phyloP scores from a whole-genome alignment of 2,888 invertebrate species.

The Ormyrus nitidulus region DNA sequence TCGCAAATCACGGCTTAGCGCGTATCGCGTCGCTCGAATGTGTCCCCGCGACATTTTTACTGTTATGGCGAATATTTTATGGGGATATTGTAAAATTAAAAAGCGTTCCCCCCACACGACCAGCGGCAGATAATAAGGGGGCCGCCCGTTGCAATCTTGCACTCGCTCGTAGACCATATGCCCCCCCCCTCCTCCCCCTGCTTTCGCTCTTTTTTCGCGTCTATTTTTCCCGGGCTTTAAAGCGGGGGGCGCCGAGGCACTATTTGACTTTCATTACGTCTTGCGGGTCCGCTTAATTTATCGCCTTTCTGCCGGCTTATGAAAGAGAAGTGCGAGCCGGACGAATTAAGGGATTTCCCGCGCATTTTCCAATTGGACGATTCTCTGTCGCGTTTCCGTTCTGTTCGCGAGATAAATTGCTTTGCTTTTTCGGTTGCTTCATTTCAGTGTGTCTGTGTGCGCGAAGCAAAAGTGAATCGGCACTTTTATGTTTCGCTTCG shows the following conservation, averaged over 20 bases:
- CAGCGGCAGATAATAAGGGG: conserved; percentile 66
- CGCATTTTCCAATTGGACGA: conserved; percentile 39
- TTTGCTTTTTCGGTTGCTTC: conserved; percentile 14
- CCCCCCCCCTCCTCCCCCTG: conserved; percentile 39
- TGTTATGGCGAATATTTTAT: conserved; percentile 73
- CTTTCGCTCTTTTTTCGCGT: background rate
- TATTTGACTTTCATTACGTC: conserved; percentile 75
- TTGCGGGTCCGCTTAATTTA: conserved; percentile 66
- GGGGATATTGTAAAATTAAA: conserved; percentile 74
- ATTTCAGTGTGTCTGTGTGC: background rate
- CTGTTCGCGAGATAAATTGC: background rate
- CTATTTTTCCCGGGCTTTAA: conserved; percentile 57
- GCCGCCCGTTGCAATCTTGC: conserved; percentile 50
- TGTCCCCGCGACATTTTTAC: conserved; percentile 68
- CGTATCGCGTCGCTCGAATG: conserved; percentile 51
- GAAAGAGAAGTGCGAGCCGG: background rate
- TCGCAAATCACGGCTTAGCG: conserved; percentile 74
- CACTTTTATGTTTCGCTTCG: conserved; percentile 3
- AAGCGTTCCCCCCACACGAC: conserved; percentile 62
- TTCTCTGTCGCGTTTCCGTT: background rate
- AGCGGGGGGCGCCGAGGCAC: conserved; percentile 68
- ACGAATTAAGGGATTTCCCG: conserved; percentile 50
- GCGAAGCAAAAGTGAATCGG: conserved; percentile 24
- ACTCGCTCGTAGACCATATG: conserved; percentile 63
- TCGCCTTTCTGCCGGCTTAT: conserved; percentile 57